These are phyloP conservation scores for Sprattus sprattus DNA, from an alignment of 2,113 vertebrate genomes.

Conservation along the genomic window DNA sequence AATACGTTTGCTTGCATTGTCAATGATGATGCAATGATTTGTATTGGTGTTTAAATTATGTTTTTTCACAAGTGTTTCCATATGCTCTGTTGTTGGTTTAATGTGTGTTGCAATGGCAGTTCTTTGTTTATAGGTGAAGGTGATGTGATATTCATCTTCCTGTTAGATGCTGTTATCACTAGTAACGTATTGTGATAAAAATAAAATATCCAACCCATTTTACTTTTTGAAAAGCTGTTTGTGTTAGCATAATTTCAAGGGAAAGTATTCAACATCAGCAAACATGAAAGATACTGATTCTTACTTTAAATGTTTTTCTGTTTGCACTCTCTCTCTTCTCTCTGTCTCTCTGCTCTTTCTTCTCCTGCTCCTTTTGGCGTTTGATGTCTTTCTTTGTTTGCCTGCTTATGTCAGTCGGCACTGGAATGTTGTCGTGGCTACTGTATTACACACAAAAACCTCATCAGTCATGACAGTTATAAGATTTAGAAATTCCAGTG, in stretches of 20 bases:
- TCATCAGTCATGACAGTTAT: neutral
- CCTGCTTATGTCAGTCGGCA: conserved; percentile 28
- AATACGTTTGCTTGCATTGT: too few relatives aligned
- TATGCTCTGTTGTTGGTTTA: neutral
- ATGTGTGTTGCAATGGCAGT: neutral
- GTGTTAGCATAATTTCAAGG: neutral
- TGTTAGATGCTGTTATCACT: neutral
- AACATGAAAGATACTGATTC: neutral
- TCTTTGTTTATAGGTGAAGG: neutral
- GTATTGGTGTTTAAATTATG: too few relatives aligned
- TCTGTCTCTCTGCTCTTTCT: conserved; percentile 54
- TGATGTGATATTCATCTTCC: neutral
- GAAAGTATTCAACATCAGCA: neutral
- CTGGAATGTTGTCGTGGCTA: conserved; percentile 4
- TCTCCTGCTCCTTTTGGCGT: conserved; percentile 53
- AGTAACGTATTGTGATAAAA: too few relatives aligned
- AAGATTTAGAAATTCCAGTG: neutral
- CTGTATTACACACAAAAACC: neutral
- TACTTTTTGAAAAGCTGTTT: neutral
- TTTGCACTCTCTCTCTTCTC: conserved; percentile 62
- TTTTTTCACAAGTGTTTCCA: too few relatives aligned
- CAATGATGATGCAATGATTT: too few relatives aligned
- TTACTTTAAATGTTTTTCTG: conserved; percentile 72
- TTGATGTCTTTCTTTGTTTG: conserved; percentile 55
- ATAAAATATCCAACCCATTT: neutral